Evolutionary conservation across 2,888 invertebrate species (phyloP).

Genomic region (Meloe dianella): DNA sequence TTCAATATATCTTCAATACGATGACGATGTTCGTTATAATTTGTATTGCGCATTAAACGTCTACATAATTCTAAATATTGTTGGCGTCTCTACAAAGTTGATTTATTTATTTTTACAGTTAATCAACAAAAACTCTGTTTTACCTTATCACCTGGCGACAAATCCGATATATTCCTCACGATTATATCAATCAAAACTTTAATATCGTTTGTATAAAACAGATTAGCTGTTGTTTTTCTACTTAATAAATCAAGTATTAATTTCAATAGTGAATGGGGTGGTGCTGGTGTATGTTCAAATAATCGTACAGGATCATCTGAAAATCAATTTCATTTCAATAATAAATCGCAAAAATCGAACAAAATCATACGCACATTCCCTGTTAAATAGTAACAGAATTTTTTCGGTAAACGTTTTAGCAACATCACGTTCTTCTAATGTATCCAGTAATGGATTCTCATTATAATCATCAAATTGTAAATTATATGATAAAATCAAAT

Average conservation of each 20-base stretch:
- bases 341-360: slow-evolving; percentile 13
- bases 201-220: slow-evolving; percentile 94
- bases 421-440: slow-evolving; percentile 70
- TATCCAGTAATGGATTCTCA: slow-evolving; percentile 75
- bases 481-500: slow-evolving; percentile 86
- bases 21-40: slow-evolving; percentile 80
- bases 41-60: slow-evolving; percentile 80
- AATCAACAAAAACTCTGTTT: slow-evolving; percentile 30
- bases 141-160: slow-evolving; percentile 86
- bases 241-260: slow-evolving; percentile 87
- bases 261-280: slow-evolving; percentile 86
- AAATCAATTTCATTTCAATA: slow-evolving; percentile 40
- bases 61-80: slow-evolving; percentile 81
- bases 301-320: slow-evolving; percentile 86
- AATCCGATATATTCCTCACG: slow-evolving; percentile 86
- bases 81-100: slow-evolving; percentile 67
- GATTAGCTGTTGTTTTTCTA: slow-evolving; percentile 76
- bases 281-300: slow-evolving; percentile 81
- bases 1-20: slow-evolving; percentile 81
- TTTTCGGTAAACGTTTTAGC: slow-evolving; percentile 93
- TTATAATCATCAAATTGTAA: slow-evolving; percentile 76
- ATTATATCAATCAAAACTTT: slow-evolving; percentile 94
- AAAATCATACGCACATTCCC: slow-evolving; percentile 80
- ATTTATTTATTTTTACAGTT: slow-evolving; percentile 19
- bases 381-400: slow-evolving; percentile 82